phyloP scores from a whole-genome alignment of 2,797 vertebrate genomes.

The Florisuga fusca region DNA sequence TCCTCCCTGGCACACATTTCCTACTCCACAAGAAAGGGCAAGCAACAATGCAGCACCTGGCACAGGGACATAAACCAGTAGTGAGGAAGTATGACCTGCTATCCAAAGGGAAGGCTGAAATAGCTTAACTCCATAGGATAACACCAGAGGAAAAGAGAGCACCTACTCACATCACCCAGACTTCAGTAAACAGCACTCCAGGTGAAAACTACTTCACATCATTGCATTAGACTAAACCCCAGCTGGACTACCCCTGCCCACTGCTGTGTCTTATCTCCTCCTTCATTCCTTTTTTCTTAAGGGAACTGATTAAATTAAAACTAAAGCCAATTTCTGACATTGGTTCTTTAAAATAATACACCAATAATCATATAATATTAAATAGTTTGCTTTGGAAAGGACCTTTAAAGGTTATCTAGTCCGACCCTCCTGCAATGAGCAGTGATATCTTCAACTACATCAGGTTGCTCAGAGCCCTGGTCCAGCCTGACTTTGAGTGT shows the following conservation, averaged over 20 bases:
- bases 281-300: not conserved
- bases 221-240: not conserved
- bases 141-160: not conserved
- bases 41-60: not conserved
- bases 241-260: not conserved
- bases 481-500: not conserved
- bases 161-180: fast-evolving
- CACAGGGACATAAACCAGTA: not conserved
- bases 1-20: fast-evolving
- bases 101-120: not conserved
- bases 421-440: not conserved
- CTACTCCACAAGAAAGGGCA: not conserved
- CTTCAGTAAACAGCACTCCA: not conserved
- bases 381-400: not conserved
- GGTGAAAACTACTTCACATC: not conserved
- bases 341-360: not conserved
- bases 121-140: not conserved
- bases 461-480: not conserved
- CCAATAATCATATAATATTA: not conserved
- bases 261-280: not conserved
- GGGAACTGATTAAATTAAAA: not conserved
- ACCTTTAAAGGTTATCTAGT: not conserved
- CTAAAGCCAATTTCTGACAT: not conserved
- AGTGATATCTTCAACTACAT: not conserved
- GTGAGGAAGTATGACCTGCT: fast-evolving